A percentile compares a stretch with the other conserved stretches of the same genome.
Conservation (phyloP, 2,797 vertebrate species). For the Lepus townsendii region DNA sequence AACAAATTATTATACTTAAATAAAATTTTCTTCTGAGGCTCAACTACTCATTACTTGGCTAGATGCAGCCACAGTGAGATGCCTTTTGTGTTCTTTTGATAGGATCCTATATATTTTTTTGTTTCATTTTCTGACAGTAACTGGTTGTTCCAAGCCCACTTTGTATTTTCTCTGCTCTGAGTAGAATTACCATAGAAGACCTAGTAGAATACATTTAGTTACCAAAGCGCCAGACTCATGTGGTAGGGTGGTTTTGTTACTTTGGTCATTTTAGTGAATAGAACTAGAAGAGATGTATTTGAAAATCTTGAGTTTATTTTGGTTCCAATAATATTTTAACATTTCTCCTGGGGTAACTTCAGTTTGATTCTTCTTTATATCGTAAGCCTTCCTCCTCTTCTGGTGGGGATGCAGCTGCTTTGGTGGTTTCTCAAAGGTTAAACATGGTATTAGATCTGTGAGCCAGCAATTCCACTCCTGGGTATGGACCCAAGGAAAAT, state of each 20-base stretch:
- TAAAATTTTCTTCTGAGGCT: not conserved
- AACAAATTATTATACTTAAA: not conserved
- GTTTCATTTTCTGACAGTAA: conserved; percentile 3
- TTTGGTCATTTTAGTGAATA: not conserved
- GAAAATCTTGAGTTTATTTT: conserved; percentile 13
- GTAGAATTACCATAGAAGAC: not conserved
- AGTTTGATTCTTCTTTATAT: not conserved
- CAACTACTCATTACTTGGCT: not conserved
- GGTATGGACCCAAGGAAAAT: not conserved
- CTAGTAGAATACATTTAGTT: not conserved
- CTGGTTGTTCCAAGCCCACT: not conserved
- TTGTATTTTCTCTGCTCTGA: not conserved
- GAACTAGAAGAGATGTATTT: conserved; percentile 41
- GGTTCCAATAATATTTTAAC: conserved; percentile 30
- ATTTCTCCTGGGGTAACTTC: not conserved
- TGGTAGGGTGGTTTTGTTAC: not conserved
- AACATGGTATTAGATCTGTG: not conserved
- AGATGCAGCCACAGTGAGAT: not conserved
- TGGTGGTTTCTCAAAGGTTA: not conserved
- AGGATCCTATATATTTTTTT: not conserved
- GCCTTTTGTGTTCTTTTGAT: conserved; percentile 28
- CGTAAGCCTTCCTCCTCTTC: too few relatives aligned
- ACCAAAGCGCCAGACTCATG: not conserved
- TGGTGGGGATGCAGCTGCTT: not conserved
- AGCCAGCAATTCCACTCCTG: too few relatives aligned